These are phyloP conservation scores for Automeris io DNA, from an alignment of 2,888 invertebrate species.

Conservation along the genomic window DNA sequence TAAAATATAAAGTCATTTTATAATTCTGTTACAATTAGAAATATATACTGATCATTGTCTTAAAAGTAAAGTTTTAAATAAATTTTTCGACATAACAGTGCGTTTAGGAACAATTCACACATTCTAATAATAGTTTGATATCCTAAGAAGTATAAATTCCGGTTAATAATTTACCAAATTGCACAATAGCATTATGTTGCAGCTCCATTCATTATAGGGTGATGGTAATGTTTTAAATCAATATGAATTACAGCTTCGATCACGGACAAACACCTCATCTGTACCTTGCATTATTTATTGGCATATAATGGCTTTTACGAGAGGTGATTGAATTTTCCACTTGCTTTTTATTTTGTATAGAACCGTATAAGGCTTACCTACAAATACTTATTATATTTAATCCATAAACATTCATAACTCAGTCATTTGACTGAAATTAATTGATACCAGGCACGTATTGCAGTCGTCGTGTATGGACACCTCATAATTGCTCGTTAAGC, in stretches of 20 bases:
- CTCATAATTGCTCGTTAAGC: conserved; percentile 72
- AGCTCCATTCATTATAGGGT: neutral
- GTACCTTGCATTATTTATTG: conserved; percentile 69
- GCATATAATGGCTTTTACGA: conserved; percentile 73
- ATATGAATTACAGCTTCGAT: conserved; percentile 59
- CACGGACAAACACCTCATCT: conserved; percentile 55
- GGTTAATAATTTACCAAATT: neutral
- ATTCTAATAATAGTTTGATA: no score
- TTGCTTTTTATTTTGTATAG: conserved; percentile 55
- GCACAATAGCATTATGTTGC: neutral
- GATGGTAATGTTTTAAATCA: conserved; percentile 53
- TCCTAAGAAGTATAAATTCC: no score
- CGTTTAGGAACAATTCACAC: no score
- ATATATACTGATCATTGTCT: no score
- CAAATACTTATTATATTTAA: conserved; percentile 47
- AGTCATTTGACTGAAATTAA: conserved; percentile 52
- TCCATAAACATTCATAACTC: conserved; percentile 69
- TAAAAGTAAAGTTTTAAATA: no score
- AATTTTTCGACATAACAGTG: no score
- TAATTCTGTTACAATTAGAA: conserved; percentile 5
- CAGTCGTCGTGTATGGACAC: conserved; percentile 51
- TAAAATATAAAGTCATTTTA: neutral
- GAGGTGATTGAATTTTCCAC: conserved; percentile 72
- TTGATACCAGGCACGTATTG: conserved; percentile 47
- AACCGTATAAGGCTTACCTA: conserved; percentile 35